phyloP scores from a whole-genome alignment of 2,888 invertebrate genomes.

The Myopa tessellatipennis region DNA sequence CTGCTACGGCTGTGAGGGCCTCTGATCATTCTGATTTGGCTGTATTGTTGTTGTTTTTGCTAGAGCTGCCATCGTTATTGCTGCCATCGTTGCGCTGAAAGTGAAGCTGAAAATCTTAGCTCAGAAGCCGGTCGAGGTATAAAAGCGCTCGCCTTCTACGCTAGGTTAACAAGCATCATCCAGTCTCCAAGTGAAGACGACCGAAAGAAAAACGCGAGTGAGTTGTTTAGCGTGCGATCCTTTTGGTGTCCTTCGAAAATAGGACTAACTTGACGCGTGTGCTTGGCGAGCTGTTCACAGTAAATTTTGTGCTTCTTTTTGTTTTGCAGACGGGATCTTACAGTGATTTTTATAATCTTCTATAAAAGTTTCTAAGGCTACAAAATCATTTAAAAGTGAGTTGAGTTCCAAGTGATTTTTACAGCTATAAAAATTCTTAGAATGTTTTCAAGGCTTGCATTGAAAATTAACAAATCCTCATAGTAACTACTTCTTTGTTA shows the following conservation, averaged over 20 bases:
- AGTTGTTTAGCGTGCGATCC: slow-evolving; percentile 35
- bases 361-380: too few species aligned
- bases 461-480: too few species aligned
- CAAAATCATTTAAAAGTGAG: too few species aligned
- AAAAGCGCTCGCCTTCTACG: slow-evolving; percentile 36
- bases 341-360: background rate
- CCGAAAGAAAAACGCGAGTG: slow-evolving; percentile 52
- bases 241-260: background rate
- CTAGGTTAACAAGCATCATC: slow-evolving; percentile 39
- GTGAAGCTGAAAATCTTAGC: slow-evolving; percentile 33
- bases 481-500: too few species aligned
- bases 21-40: slow-evolving; percentile 49
- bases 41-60: slow-evolving; percentile 47
- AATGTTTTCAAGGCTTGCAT: too few species aligned
- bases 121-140: slow-evolving; percentile 35
- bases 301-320: background rate
- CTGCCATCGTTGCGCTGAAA: slow-evolving; percentile 33
- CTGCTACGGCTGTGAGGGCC: slow-evolving; percentile 20
- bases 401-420: too few species aligned
- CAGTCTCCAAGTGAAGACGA: slow-evolving; percentile 60
- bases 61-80: slow-evolving; percentile 25
- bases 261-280: background rate
- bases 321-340: background rate
- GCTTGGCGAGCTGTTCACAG: background rate
- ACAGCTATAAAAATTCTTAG: too few species aligned